Conservation (phyloP, 2,888 invertebrate species). For the Salticus scenicus region DNA sequence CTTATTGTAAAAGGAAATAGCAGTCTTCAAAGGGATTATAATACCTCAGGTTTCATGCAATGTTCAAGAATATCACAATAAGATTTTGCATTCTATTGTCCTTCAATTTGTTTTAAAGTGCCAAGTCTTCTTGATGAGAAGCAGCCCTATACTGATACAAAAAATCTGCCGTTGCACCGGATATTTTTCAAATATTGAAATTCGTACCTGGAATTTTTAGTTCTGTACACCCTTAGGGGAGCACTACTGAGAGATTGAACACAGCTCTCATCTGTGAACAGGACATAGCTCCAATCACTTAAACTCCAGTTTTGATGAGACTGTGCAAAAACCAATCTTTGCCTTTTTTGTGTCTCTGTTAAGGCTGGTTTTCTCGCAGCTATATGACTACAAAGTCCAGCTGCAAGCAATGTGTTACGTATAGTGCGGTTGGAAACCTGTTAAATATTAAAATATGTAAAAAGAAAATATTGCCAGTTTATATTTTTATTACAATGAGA, state of each 20-base stretch:
- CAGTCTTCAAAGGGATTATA: background rate
- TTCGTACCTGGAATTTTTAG: background rate
- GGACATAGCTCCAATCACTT: background rate
- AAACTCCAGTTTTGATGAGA: background rate
- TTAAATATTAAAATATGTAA: too few species aligned
- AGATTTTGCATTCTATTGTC: background rate
- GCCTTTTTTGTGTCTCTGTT: too few species aligned
- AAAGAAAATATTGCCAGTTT: too few species aligned
- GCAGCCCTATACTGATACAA: background rate
- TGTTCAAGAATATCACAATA: background rate
- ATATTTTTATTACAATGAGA: too few species aligned
- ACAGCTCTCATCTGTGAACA: constrained; percentile 7
- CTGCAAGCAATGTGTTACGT: background rate
- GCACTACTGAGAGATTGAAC: background rate
- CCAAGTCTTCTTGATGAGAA: background rate
- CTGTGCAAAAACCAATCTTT: too few species aligned
- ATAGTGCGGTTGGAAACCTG: background rate
- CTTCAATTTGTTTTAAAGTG: background rate
- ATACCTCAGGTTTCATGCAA: background rate
- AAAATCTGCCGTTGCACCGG: too few species aligned
- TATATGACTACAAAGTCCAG: background rate
- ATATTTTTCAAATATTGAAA: too few species aligned
- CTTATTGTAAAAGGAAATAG: background rate
- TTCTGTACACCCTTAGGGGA: background rate
- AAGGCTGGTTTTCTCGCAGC: background rate